Evolutionary conservation across 2,113 vertebrate genomes (phyloP).

Genomic region (Fukomys damarensis): DNA sequence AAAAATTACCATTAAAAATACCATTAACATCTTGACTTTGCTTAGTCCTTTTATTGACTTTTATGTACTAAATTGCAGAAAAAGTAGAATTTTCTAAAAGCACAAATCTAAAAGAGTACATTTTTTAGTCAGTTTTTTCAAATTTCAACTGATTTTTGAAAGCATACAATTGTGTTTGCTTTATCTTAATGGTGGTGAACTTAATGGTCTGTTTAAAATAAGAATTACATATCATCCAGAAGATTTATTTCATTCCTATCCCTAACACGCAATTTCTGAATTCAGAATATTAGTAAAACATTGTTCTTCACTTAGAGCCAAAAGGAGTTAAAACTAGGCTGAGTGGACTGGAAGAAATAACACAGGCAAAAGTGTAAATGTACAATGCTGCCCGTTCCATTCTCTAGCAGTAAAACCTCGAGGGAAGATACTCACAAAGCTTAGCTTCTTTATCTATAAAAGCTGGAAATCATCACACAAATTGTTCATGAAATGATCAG

Average conservation of each 20-base stretch:
- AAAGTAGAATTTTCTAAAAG: constrained; percentile 55
- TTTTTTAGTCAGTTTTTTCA: constrained; percentile 50
- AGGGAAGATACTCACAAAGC: not conserved
- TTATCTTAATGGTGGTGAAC: constrained; percentile 3
- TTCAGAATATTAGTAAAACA: constrained; percentile 45
- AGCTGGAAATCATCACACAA: not conserved
- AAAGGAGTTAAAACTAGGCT: not conserved
- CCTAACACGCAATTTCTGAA: constrained; percentile 14
- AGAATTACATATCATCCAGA: constrained; percentile 6
- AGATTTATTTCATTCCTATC: not conserved
- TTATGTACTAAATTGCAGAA: not conserved
- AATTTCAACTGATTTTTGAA: constrained; percentile 46
- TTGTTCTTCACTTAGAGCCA: not conserved
- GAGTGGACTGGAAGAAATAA: not conserved
- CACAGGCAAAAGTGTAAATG: not conserved
- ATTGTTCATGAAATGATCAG: not conserved
- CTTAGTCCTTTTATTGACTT: constrained; percentile 10
- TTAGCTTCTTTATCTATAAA: not conserved
- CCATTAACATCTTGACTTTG: not conserved
- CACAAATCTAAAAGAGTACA: not conserved
- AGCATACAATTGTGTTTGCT: constrained; percentile 6
- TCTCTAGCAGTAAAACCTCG: not conserved
- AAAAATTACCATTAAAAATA: no score
- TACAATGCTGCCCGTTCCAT: not conserved
- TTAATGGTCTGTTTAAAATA: constrained; percentile 33